Evolutionary conservation across 2,113 vertebrate genomes (phyloP).

Genomic region (Coryphaenoides rupestris): DNA sequence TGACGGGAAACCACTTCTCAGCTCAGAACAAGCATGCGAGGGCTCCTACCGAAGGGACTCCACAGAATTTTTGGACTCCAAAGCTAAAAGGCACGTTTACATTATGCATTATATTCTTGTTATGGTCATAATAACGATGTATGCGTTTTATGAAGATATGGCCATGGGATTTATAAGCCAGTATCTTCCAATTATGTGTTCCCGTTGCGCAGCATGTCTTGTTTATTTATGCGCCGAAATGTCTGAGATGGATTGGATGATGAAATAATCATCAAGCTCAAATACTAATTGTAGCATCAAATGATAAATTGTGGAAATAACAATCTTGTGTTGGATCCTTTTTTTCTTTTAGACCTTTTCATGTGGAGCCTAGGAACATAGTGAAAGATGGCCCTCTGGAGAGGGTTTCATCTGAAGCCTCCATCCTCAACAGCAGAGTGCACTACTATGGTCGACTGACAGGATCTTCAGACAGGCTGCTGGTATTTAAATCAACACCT

Average conservation of each 20-base stretch:
- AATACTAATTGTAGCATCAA: too few species aligned
- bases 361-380: constrained; percentile 88
- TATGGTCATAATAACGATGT: too few species aligned
- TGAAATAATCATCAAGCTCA: too few species aligned
- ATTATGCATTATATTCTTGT: too few species aligned
- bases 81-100: constrained; percentile 63
- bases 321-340: not conserved
- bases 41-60: constrained; percentile 47
- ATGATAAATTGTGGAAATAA: not conserved
- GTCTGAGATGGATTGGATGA: too few species aligned
- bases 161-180: too few species aligned
- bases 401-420: constrained; percentile 84
- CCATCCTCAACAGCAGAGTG: constrained; percentile 89
- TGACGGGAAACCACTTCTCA: constrained; percentile 62
- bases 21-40: constrained; percentile 45
- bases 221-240: too few species aligned
- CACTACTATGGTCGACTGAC: constrained; percentile 89
- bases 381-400: constrained; percentile 76
- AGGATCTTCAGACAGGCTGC: constrained; percentile 77
- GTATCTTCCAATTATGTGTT: too few species aligned
- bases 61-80: constrained; percentile 64
- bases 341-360: constrained; percentile 81
- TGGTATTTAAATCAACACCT: constrained; percentile 69
- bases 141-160: too few species aligned
- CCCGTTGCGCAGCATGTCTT: too few species aligned